Base-by-base conservation (phyloP, 1,140 invertebrate species). In the Pantala flavescens region DNA sequence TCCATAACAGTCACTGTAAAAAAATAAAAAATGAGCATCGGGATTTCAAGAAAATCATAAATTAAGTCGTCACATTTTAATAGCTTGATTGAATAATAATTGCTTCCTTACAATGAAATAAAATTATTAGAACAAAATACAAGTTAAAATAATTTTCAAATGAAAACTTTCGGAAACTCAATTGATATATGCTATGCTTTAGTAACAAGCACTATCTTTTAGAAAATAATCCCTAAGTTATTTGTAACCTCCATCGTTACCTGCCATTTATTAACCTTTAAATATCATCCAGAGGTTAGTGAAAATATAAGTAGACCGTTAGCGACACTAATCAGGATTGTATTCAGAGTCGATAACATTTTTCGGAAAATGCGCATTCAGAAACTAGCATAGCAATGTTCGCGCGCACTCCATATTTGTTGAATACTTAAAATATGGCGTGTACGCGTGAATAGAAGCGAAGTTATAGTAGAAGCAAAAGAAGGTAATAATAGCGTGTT, bases 381-480 rank as follows among this genome's bases (percentile, higher is more conserved):
- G 28, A 36, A 63, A 3, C n/a, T 63, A 19, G 49, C 49, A 63
- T 63, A 7, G 49, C n/a, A 21, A 63, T 12, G 49, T 63, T 63
- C 49, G 49, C 49, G 49, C 49, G 49, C 14, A 63, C 49, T 19
- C 49, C 49, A 63, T 63, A 16, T 63, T 63, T 63, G n/a, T 63
- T 63, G 49, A 63, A 63, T 19, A 63, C 49, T 63, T 63, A 63
- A 63, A 63, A 63, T 63, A 63, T 63, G 49, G 49, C 49, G 49
- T 21, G n/a, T 63, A 16, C 49, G 49, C 49, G 49, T 63, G 49
- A 63, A 63, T 63, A 63, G 49, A 63, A 63, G 49, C 49, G 49
- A 19, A 63, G 16, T 63, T 14, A 1, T 12, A 21, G 5, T 12
- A 63, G 49, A 63, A 63, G 14, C 49, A 63, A 63, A 63, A 63